Conservation (phyloP, 2,888 invertebrate species). For the Drosophila lutescens region DNA sequence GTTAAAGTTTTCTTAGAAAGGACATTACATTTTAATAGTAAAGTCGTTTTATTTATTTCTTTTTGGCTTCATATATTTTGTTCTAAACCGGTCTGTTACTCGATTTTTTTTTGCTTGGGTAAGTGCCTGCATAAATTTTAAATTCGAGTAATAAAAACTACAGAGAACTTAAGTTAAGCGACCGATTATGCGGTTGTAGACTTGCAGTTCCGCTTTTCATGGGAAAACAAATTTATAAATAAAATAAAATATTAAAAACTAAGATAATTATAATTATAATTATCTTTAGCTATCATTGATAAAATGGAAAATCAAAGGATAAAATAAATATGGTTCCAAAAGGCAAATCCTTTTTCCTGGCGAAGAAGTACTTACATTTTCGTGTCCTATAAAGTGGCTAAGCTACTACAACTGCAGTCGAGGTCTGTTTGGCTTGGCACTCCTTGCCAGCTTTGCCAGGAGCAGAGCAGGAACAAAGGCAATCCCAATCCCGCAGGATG, state of each 20-base stretch:
- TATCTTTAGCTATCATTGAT: too few species aligned
- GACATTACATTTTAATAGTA: too few species aligned
- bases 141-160: not conserved
- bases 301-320: too few species aligned
- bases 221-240: too few species aligned
- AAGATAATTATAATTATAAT: too few species aligned
- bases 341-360: too few species aligned
- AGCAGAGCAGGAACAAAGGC: conserved; percentile 40
- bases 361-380: not conserved
- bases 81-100: not conserved
- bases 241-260: too few species aligned
- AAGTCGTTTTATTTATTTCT: too few species aligned
- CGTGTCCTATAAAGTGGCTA: not conserved
- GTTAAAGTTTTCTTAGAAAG: too few species aligned
- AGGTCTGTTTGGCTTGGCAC: conserved; percentile 20
- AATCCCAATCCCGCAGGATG: conserved; percentile 15
- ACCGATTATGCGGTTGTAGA: too few species aligned
- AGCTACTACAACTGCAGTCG: conserved; percentile 2
- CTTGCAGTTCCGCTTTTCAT: too few species aligned
- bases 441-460: conserved; percentile 40
- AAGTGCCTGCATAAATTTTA: not conserved
- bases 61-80: not conserved
- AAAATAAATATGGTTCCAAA: too few species aligned
- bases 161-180: not conserved
- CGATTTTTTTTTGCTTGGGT: not conserved